Percentiles rank a stretch among this genome's conserved stretches.
phyloP scores from a whole-genome alignment of 1,140 invertebrate species.

The Bombyx mori region ASM3026992v2 NC_085126.1:9780001-9780500 shows the following conservation, averaged over 20 bases:
- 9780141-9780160: constrained; percentile 60
- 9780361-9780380: constrained; percentile 72
- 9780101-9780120: constrained; percentile 75
- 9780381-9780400: constrained; percentile 63
- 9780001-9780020: constrained; percentile 1
- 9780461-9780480: constrained; percentile 63
- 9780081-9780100: constrained; percentile 80
- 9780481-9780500: constrained; percentile 57
- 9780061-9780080: constrained; percentile 57
- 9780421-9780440: constrained; percentile 65
- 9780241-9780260: constrained; percentile 68
- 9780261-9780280: constrained; percentile 65
- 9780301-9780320: constrained; percentile 73
- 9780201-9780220: constrained; percentile 72
- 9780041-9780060: constrained; percentile 38
- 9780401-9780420: constrained; percentile 64
- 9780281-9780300: constrained; percentile 74
- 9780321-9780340: constrained; percentile 72
- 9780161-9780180: constrained; percentile 51
- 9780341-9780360: constrained; percentile 73
- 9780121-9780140: constrained; percentile 74
- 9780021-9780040: constrained; percentile 19
- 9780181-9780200: constrained; percentile 74
- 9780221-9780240: constrained; percentile 59
- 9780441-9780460: constrained; percentile 63